Conservation (phyloP, 2,888 invertebrate species). For the Petrolisthes manimaculis region DNA sequence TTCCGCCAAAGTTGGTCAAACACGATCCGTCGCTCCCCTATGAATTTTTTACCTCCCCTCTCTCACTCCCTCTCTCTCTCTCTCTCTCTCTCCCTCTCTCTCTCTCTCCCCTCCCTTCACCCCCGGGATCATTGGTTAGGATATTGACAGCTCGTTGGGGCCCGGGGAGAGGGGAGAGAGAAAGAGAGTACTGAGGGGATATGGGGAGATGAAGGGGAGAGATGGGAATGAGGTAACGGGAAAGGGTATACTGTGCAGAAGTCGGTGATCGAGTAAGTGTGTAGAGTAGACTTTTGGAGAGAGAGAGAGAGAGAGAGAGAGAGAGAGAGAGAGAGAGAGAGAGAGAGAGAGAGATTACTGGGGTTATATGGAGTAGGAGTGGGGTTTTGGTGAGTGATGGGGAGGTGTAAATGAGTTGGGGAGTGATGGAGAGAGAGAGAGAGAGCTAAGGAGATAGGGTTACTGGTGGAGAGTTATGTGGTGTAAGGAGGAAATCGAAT, state of each 20-base stretch:
- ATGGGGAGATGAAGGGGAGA: slow-evolving; percentile 7
- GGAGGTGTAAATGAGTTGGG: no score
- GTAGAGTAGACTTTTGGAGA: slow-evolving; percentile 13
- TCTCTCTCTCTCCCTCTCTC: slow-evolving; percentile 22
- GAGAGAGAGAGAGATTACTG: no score
- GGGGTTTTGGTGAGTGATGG: no score
- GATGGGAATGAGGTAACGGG: neutral
- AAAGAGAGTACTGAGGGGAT: neutral
- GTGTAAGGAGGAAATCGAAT: no score
- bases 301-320: slow-evolving; percentile 28
- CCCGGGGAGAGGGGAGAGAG: neutral
- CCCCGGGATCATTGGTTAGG: slow-evolving; percentile 22
- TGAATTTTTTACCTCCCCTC: slow-evolving; percentile 3
- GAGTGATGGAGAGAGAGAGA: no score
- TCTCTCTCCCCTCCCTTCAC: slow-evolving; percentile 6
- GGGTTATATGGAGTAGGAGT: no score
- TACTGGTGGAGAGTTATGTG: no score
- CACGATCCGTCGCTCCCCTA: slow-evolving; percentile 6
- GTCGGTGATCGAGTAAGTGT: no score
- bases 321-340: neutral
- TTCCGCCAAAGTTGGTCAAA: slow-evolving; percentile 19
- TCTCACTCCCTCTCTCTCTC: neutral
- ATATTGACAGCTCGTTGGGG: slow-evolving; percentile 16
- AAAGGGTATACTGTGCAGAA: neutral
- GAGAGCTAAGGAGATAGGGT: no score